Base-by-base conservation (phyloP, 2,888 invertebrate genomes). In the Meganola albula region DNA sequence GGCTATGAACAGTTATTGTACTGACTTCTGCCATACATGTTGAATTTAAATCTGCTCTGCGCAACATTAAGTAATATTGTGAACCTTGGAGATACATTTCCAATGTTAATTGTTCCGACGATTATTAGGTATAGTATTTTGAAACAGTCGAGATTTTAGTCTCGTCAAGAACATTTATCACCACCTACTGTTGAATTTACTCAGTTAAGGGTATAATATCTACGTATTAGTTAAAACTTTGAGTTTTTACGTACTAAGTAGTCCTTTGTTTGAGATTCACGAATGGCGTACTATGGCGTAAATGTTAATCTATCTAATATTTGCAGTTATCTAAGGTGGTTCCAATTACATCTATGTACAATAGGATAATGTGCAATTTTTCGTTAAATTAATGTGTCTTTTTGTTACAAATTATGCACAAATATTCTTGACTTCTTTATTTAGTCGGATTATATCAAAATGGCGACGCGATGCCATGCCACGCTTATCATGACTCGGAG, bases 51-150 rank as follows among this genome's bases (percentile, higher is more conserved):
- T 67, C 74, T 75, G 71, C 78, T 75, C 68, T 73, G 63, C 63
- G 66, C 57, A n/a, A n/a, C n/a, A n/a, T 53, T 62, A 42, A 60
- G 52, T 61, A 61, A 64, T 65, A 63, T 77, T 72, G 84, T 84
- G 84, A 76, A 63, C 65, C 50, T 66, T 68, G 80, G 77, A 75
- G 73, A 71, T 63, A 57, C 58, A 63, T 64, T 79, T 63, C 70
- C 64, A 79, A 85, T 85, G 85, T 63, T 78, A 63, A 71, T 77
- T 76, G 80, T 76, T 73, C 58, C 85, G 56, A 69, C 83, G 75
- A 74, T 67, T 67, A 70, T 82, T 85, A 85, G 84, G 85, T 85
- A 85, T 64, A 82, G 84, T 84, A 83, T 85, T 56, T 58, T 60
- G 59, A 67, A 34, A 58, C 35, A 61, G 37, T 44, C 31, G 49